Evolutionary conservation across 2,888 invertebrate genomes (phyloP), one percentile per base, ranked within the genome.

Genomic region (Ochropleura plecta): DNA sequence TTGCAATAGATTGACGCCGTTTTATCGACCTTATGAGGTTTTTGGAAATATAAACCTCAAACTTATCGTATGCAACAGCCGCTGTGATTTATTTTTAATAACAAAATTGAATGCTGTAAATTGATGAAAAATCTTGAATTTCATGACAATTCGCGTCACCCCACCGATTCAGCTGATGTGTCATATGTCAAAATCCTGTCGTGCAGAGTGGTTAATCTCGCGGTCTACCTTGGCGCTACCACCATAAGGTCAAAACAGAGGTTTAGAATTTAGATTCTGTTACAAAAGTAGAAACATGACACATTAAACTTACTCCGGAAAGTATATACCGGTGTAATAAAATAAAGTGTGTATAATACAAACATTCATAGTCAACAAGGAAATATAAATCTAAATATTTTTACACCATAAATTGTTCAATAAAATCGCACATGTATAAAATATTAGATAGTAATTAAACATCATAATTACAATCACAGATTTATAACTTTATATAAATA

Each of bases 361-460:
- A 64, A 55, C 42, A 68, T 72, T 72, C 57, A 20, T 66, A 73
- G 44, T 59, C 63, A 64, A 75, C 63, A 73, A 86, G 86, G 84
- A 84, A 84, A 83, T 75, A 12, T 63, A 64, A 74, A 76, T 64
- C 5, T 46, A 49, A 67, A 73, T 63, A 70, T 16, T 30, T 76
- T 66, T 44, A 53, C 40, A 57, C 69, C 20, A 44, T 63, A 48
- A 70, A 73, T 42, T 67, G 7, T 68, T 60, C 40, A 20, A 68
- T 62, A 82, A 70, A 76, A 68, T 18, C 55, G 49, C 68, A 77
- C 20, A 49, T 46, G 55, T 68, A 46, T 73, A 49, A 70, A 49
- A 60, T 44, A 73, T 73, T 60, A 57, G 14, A 59, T 59, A 40
- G 42, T 48, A 49, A 82, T 74, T 79, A 73, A 73, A 70, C 12